Percentiles rank a stretch among this genome's conserved stretches.
These are phyloP conservation scores for Stercorarius parasiticus DNA, from an alignment of 2,113 vertebrate species.

Conservation along the genomic window DNA sequence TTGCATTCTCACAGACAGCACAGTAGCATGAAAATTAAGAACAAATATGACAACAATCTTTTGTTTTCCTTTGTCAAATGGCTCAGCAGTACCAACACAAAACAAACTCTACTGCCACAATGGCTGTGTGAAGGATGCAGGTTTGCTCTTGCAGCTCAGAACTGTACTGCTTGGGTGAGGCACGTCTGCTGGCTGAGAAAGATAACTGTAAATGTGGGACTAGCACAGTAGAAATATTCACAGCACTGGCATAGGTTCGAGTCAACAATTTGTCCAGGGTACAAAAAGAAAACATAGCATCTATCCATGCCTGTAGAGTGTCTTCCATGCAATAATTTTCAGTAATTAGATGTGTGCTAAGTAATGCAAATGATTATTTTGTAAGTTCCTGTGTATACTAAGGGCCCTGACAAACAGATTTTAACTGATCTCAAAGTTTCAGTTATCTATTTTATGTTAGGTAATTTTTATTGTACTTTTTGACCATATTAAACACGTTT, in stretches of 20 bases:
- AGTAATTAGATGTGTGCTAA: background rate
- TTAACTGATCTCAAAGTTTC: background rate
- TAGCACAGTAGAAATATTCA: background rate
- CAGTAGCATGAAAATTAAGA: background rate
- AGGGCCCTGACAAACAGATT: background rate
- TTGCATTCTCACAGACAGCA: background rate
- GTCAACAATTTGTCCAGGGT: background rate
- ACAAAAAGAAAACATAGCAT: background rate
- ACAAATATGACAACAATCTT: background rate
- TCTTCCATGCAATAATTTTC: background rate
- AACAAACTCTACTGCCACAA: background rate
- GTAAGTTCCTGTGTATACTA: background rate
- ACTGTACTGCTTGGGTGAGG: background rate
- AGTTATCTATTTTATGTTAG: background rate
- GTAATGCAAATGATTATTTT: background rate
- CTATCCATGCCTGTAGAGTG: background rate
- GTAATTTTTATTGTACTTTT: background rate
- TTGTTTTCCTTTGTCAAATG: background rate
- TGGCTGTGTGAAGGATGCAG: background rate
- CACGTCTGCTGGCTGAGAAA: background rate
- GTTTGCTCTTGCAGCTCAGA: background rate
- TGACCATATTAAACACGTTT: rapidly evolving
- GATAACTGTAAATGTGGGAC: background rate
- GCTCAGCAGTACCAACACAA: background rate
- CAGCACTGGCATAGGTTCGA: background rate